Conservation (phyloP, 2,113 vertebrate species). For the Cygnus buccinator region DNA sequence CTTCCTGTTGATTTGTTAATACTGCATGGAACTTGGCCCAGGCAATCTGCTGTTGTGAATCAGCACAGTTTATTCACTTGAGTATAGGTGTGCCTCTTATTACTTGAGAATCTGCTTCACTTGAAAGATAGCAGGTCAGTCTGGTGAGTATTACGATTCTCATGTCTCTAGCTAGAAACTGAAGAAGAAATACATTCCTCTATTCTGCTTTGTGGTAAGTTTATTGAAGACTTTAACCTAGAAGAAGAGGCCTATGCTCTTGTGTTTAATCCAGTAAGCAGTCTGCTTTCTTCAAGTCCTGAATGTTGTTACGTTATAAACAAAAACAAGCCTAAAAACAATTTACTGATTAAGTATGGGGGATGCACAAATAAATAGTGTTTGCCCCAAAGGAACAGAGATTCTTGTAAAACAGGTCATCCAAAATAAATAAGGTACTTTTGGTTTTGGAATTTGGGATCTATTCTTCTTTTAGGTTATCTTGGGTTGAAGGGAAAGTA, state of each 20-base stretch:
- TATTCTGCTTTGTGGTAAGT: not conserved
- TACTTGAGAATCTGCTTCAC: constrained; percentile 4
- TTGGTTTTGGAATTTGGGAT: not conserved
- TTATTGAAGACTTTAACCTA: not conserved
- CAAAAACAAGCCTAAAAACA: not conserved
- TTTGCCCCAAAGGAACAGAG: not conserved
- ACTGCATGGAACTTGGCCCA: constrained; percentile 41
- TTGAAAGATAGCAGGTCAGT: constrained; percentile 33
- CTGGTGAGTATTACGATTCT: not conserved
- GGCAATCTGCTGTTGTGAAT: constrained; percentile 56
- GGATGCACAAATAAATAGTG: not conserved
- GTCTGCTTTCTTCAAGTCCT: not conserved
- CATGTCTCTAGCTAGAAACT: not conserved
- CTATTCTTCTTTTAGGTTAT: not conserved
- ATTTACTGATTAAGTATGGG: not conserved
- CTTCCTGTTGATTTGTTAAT: constrained; percentile 67
- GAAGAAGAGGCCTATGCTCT: not conserved
- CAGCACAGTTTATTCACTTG: constrained; percentile 47
- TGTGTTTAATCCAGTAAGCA: not conserved
- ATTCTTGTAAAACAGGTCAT: not conserved
- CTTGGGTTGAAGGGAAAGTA: not conserved
- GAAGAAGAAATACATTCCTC: not conserved
- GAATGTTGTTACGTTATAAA: not conserved
- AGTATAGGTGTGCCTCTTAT: constrained; percentile 46
- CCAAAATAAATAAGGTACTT: not conserved